Evolutionary conservation across 2,113 vertebrate genomes (phyloP).

Genomic region (Sialia sialis): DNA sequence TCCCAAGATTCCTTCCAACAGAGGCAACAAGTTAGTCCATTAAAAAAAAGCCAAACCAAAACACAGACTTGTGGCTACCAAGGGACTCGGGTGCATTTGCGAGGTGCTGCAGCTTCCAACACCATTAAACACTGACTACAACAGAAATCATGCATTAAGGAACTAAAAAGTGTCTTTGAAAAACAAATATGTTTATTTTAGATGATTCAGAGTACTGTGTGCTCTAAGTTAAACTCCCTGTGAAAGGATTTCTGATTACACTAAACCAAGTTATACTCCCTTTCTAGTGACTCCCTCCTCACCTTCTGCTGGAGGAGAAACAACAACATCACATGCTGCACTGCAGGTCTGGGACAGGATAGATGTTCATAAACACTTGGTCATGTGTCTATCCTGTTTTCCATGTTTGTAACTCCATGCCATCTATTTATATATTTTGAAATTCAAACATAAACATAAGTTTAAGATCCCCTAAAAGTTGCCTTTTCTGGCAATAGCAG

Average conservation of each 20-base stretch:
- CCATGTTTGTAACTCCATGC: background rate
- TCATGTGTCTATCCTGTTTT: slow-evolving; percentile 40
- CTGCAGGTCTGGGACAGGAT: background rate
- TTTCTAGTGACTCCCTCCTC: background rate
- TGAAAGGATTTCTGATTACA: background rate
- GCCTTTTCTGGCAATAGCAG: background rate
- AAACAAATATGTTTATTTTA: background rate
- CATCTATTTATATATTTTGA: background rate
- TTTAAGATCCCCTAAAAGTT: background rate
- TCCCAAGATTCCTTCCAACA: background rate
- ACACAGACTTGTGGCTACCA: background rate
- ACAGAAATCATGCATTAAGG: background rate
- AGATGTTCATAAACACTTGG: background rate
- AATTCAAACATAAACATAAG: background rate
- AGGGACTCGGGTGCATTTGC: background rate
- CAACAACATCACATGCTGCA: background rate
- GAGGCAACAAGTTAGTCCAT: background rate
- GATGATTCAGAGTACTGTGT: background rate
- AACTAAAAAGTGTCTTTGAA: background rate
- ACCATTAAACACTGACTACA: background rate
- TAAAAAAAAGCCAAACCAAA: background rate
- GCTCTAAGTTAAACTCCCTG: background rate
- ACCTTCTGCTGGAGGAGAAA: slow-evolving; percentile 40
- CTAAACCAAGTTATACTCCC: background rate
- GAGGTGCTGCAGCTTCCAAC: background rate